Evolutionary conservation across 2,113 vertebrate species (phyloP).

Genomic region (Gasterosteus aculeatus): DNA sequence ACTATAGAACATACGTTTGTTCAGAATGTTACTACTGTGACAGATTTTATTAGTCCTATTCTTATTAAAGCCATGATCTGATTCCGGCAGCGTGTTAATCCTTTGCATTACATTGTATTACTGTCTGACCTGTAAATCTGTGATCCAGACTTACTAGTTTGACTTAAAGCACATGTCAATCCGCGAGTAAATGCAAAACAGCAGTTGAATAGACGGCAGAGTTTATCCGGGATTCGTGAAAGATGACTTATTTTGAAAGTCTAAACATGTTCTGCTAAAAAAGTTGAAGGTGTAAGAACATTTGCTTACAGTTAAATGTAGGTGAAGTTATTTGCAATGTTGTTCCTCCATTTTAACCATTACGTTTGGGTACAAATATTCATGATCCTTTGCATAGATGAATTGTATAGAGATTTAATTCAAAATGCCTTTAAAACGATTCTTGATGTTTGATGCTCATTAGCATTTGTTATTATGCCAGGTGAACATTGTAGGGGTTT

Average conservation of each 20-base stretch:
- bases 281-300: neutral
- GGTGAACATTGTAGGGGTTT: neutral
- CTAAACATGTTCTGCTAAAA: conserved; percentile 17
- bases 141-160: conserved; percentile 20
- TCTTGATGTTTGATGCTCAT: neutral
- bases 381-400: neutral
- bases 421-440: neutral
- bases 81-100: conserved; percentile 24
- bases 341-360: neutral
- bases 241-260: conserved; percentile 9
- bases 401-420: neutral
- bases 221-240: conserved; percentile 1
- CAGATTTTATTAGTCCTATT: conserved; percentile 1
- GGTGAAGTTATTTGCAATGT: neutral
- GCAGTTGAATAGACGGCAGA: neutral
- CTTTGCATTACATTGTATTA: conserved; percentile 12
- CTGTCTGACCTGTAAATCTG: conserved; percentile 23
- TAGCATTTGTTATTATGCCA: neutral
- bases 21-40: neutral
- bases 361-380: neutral
- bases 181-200: neutral
- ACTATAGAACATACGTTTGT: neutral
- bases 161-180: conserved; percentile 10
- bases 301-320: neutral
- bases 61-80: conserved; percentile 7